Conservation (phyloP, 1,140 invertebrate species). For the Hyposmocoma kahamanoa region DNA sequence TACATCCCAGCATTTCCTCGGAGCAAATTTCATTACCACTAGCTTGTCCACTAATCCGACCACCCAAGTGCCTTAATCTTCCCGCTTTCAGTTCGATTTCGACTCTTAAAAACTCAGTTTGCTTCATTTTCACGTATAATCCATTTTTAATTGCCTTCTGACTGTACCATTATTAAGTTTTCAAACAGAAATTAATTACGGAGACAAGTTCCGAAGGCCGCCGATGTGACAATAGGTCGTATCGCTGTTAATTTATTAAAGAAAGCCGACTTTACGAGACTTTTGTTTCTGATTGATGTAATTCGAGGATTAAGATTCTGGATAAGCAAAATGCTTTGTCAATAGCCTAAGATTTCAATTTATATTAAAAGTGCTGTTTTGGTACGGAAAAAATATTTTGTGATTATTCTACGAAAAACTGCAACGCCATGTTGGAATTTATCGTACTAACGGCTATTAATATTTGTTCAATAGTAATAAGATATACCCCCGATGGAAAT, state of each 20-base stretch:
- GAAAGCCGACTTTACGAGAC: constrained; percentile 37
- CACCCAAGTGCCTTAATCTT: constrained; percentile 64
- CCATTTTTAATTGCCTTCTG: constrained; percentile 67
- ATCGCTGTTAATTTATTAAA: constrained; percentile 56
- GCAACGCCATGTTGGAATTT: background rate
- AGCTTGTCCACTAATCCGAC: constrained; percentile 56
- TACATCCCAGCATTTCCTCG: constrained; percentile 52
- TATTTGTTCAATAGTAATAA: background rate
- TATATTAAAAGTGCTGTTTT: constrained; percentile 1
- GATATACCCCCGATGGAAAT: too few species aligned
- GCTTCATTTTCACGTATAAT: constrained; percentile 68
- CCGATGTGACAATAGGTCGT: constrained; percentile 52
- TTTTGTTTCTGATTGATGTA: constrained; percentile 45
- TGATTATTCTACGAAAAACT: background rate
- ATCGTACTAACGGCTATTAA: background rate
- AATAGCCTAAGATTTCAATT: constrained; percentile 4
- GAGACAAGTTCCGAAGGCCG: constrained; percentile 48
- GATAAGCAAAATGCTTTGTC: constrained; percentile 23
- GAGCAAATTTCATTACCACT: constrained; percentile 70
- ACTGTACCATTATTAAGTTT: constrained; percentile 53
- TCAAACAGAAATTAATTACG: constrained; percentile 59
- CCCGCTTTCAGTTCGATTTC: constrained; percentile 55
- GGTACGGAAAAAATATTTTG: background rate
- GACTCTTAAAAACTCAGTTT: constrained; percentile 63
- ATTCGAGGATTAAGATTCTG: constrained; percentile 42